Conservation (phyloP, 30 jellyfish, hydroid and myxozoan species). For the Phacellophora camtschatica region DNA sequence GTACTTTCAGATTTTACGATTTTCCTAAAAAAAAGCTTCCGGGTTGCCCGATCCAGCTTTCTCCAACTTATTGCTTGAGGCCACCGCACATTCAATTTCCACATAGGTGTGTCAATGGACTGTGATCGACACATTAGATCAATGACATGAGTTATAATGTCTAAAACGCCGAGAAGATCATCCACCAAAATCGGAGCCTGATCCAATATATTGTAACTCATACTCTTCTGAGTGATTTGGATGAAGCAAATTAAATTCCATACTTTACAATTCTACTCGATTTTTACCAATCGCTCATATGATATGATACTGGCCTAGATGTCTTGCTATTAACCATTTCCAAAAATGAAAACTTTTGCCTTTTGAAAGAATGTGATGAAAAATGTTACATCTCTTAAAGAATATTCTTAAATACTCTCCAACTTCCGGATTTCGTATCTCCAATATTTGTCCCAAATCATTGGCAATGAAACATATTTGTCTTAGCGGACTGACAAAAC, state of each 20-base stretch:
- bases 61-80: constrained; percentile 6
- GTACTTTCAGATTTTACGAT: not conserved
- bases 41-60: constrained; percentile 23
- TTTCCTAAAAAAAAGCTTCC: not conserved
- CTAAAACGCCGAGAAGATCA: constrained; percentile 9
- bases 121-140: constrained; percentile 29
- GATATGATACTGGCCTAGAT: constrained; percentile 29
- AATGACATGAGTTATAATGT: constrained; percentile 25
- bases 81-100: constrained; percentile 32
- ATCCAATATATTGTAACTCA: constrained; percentile 21
- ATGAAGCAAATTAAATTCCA: constrained; percentile 9
- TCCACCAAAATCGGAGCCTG: constrained; percentile 45
- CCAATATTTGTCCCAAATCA: too few species aligned
- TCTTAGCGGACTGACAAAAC: too few species aligned
- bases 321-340: too few species aligned
- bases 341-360: too few species aligned
- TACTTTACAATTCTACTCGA: not conserved
- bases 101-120: constrained; percentile 9
- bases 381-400: too few species aligned
- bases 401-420: too few species aligned
- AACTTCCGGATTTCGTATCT: too few species aligned
- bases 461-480: too few species aligned
- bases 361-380: too few species aligned
- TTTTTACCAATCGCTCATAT: constrained; percentile 14
- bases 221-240: constrained; percentile 13